These are phyloP conservation scores for Chydorus sphaericus DNA, from an alignment of 2,888 invertebrate genomes.

Conservation along the genomic window DNA sequence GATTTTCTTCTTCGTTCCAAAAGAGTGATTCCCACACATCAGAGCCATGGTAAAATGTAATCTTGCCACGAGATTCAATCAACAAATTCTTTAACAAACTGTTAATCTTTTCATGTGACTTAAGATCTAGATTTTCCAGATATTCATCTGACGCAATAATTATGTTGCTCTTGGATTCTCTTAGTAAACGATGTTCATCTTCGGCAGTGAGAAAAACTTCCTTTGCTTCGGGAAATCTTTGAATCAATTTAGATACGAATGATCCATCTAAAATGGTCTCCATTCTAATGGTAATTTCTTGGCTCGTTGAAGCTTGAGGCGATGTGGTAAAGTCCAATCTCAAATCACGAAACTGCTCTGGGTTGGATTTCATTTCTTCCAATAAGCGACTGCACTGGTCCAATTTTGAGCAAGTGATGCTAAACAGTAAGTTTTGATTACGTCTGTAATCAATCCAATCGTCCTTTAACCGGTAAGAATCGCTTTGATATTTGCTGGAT, in stretches of 20 bases:
- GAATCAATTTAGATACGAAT: neutral
- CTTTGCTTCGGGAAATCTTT: neutral
- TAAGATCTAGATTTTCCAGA: neutral
- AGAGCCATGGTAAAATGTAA: no score
- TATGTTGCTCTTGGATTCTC: neutral
- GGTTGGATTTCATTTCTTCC: neutral
- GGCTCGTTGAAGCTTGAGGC: neutral
- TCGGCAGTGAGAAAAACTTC: neutral
- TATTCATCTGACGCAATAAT: neutral
- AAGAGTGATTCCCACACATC: neutral
- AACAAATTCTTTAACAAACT: neutral
- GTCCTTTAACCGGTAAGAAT: neutral
- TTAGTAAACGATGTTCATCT: neutral
- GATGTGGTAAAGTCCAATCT: neutral
- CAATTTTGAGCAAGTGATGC: neutral
- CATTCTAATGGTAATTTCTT: neutral
- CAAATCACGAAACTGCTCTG: neutral
- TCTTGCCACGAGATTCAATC: neutral
- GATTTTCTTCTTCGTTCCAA: conserved; percentile 1
- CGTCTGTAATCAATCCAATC: neutral
- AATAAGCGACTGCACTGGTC: neutral
- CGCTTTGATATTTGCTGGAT: no score
- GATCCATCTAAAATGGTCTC: neutral
- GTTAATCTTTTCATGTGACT: neutral
- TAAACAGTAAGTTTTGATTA: neutral